Conservation (phyloP, 2,797 vertebrate species). For the Glyptemys insculpta region DNA sequence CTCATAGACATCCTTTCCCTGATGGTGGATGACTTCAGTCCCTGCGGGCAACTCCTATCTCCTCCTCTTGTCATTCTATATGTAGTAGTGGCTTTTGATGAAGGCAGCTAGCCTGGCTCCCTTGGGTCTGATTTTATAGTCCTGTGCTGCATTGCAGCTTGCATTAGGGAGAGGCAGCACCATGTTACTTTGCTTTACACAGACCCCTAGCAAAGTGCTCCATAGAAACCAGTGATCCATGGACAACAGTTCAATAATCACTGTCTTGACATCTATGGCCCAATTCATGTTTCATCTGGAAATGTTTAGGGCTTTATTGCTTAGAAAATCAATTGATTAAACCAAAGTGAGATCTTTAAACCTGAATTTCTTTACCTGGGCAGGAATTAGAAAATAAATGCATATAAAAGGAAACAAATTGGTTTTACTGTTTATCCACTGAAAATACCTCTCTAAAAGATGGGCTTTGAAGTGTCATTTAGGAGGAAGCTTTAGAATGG, state of each 20-base stretch:
- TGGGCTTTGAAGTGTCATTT: not conserved
- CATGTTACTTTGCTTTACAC: not conserved
- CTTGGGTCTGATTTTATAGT: not conserved
- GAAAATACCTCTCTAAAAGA: not conserved
- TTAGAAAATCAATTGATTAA: not conserved
- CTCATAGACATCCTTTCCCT: not conserved
- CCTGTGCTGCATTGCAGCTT: not conserved
- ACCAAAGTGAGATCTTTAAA: not conserved
- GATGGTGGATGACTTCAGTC: not conserved
- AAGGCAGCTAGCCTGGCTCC: not conserved
- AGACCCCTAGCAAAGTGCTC: not conserved
- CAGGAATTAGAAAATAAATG: not conserved
- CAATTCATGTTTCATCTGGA: not conserved
- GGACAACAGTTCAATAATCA: not conserved
- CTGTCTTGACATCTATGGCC: not conserved
- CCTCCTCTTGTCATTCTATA: not conserved
- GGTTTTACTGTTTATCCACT: not conserved
- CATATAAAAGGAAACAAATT: not conserved
- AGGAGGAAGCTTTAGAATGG: not conserved
- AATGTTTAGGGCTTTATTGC: not conserved
- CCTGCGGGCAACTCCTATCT: not conserved
- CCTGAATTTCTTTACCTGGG: accelerated
- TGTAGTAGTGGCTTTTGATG: not conserved
- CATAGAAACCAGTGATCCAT: not conserved
- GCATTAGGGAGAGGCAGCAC: not conserved